phyloP scores from a whole-genome alignment of 2,113 vertebrate species.

The Seriola quinqueradiata region DNA sequence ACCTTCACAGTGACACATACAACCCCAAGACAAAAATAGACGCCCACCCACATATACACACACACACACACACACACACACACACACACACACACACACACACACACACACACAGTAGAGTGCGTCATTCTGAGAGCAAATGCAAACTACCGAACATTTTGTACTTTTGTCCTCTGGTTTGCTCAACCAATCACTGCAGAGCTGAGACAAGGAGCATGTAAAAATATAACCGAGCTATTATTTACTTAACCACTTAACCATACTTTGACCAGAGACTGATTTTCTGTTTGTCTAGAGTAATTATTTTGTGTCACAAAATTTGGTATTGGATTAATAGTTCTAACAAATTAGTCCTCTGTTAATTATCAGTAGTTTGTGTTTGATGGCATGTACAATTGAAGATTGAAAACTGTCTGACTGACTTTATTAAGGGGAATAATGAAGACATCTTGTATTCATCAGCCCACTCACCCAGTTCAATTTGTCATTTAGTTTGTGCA shows the following conservation, averaged over 20 bases:
- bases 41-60: constrained; percentile 3
- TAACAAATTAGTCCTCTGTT: background rate
- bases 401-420: background rate
- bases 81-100: background rate
- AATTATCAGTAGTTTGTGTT: background rate
- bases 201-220: background rate
- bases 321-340: background rate
- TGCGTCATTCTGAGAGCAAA: constrained; percentile 29
- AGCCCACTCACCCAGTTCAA: background rate
- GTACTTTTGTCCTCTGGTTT: constrained; percentile 22
- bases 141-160: constrained; percentile 29
- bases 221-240: background rate
- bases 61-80: constrained; percentile 6
- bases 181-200: background rate
- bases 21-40: constrained; percentile 61
- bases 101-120: background rate
- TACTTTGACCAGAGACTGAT: background rate
- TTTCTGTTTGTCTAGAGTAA: background rate
- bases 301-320: background rate
- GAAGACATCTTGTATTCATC: constrained; percentile 41
- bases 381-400: background rate
- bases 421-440: constrained; percentile 5
- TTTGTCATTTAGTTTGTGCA: background rate
- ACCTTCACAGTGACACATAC: constrained; percentile 63
- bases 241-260: background rate